A percentile compares a stretch with the other conserved stretches of the same genome.
phyloP scores from a whole-genome alignment of 2,797 vertebrate species.

The Todus mexicanus region DNA sequence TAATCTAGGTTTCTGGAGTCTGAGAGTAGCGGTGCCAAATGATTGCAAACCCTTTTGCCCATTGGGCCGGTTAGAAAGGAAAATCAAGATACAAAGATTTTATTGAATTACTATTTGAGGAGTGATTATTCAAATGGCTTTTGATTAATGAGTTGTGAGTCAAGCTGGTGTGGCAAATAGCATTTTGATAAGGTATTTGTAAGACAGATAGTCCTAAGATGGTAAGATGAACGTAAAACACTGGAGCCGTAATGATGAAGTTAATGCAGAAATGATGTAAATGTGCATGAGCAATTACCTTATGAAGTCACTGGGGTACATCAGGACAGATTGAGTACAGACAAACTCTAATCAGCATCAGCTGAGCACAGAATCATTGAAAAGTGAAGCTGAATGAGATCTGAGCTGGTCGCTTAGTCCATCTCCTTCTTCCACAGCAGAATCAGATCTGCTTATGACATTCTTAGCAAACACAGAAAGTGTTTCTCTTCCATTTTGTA shows the following conservation, averaged over 20 bases:
- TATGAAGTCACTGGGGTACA: neutral
- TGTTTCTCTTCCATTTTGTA: neutral
- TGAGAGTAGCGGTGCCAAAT: neutral
- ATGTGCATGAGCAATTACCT: neutral
- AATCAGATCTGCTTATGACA: neutral
- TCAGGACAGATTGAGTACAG: neutral
- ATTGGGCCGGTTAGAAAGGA: neutral
- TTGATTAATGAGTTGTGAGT: constrained; percentile 48
- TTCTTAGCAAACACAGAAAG: neutral
- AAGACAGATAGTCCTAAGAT: constrained; percentile 1
- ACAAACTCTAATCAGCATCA: neutral
- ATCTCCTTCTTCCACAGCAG: neutral
- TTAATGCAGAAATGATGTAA: constrained; percentile 35
- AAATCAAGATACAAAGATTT: constrained; percentile 2
- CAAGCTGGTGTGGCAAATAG: constrained; percentile 17
- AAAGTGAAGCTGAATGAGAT: neutral
- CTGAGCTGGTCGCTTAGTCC: neutral
- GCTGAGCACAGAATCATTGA: neutral
- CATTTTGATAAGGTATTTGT: constrained; percentile 54
- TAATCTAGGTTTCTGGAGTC: neutral
- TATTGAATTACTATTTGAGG: constrained; percentile 15
- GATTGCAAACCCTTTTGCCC: neutral
- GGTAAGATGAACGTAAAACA: neutral
- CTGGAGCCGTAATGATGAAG: neutral
- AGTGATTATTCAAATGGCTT: constrained; percentile 46